These are phyloP conservation scores for Etheostoma cragini DNA, from an alignment of 2,113 vertebrate species.

Conservation along the genomic window DNA sequence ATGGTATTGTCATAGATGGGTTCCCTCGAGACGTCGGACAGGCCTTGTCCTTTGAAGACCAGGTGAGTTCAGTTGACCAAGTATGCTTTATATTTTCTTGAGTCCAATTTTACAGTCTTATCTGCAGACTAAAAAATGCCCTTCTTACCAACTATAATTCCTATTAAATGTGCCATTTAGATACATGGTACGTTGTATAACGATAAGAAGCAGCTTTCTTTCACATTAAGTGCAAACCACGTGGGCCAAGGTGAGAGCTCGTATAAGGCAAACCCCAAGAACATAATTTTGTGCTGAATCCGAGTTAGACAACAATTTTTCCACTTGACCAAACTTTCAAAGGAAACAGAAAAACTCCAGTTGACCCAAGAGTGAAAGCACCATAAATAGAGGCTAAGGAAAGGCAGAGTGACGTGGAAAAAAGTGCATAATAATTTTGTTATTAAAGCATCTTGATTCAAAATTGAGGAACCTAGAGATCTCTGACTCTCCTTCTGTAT, in stretches of 20 bases:
- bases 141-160: not conserved
- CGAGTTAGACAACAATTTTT: not conserved
- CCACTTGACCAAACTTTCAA: not conserved
- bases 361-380: not conserved
- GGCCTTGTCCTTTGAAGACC: conserved; percentile 97
- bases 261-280: not conserved
- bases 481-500: not conserved
- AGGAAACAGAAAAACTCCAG: not conserved
- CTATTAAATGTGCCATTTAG: too few relatives aligned
- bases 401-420: too few relatives aligned
- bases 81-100: not conserved
- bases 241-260: not conserved
- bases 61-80: conserved; percentile 84
- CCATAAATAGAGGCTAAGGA: not conserved
- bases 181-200: not conserved
- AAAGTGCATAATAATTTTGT: not conserved
- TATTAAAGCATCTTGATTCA: not conserved
- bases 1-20: conserved; percentile 95
- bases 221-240: not conserved
- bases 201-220: not conserved
- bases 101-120: not conserved
- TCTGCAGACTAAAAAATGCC: not conserved
- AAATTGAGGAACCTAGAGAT: not conserved
- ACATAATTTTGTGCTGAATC: not conserved
- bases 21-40: conserved; percentile 98